Base-by-base conservation (phyloP, 2,797 vertebrate genomes). In the Pelodytes ibericus region DNA sequence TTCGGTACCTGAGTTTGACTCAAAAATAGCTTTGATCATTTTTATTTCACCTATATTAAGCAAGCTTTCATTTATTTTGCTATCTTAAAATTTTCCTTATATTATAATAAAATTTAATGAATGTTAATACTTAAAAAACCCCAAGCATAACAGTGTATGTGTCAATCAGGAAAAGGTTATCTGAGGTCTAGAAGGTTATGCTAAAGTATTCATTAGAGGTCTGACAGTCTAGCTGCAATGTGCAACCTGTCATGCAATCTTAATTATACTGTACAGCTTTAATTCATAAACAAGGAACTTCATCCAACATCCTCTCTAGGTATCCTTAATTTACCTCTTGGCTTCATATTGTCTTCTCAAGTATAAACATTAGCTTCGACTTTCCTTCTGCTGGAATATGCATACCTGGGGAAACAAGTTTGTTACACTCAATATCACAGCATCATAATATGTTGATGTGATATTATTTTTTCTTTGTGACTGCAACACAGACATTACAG, bases 401-500 rank as follows among this genome's bases (percentile, higher is more conserved):
- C 31, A 33, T 64, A 53, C 44, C 51, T 22, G 33, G 75, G 56
- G 75, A 67, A 13, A 30, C 16, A 36, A 39, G 25, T 66, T 78
- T 78, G 67, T 67, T 61, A 66, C 69, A 72, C 69, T 78, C 75
- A 65, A 72, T 61, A 72, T 60, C 33, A 78, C 75, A 72, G 69
- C 75, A 66, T 30, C 25, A 25, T 24, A 60, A 49, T 59, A 49
- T 75, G 64, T 61, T 47, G n/a, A 57, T 49, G 27, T 60, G 53
- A 72, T 72, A 59, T 9, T 27, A 44, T 71, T 41, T 36, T 53
- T 22, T 10, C 7, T 53, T 10, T 53, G 18, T 18, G 49, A 39
- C n/a, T n/a, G n/a, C n/a, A n/a, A n/a, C n/a, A n/a, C n/a, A n/a
- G n/a, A n/a, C n/a, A n/a, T n/a, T n/a, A n/a, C n/a, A n/a, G n/a